Evolutionary conservation across 2,797 vertebrate species (phyloP).

Genomic region (Pygocentrus nattereri): DNA sequence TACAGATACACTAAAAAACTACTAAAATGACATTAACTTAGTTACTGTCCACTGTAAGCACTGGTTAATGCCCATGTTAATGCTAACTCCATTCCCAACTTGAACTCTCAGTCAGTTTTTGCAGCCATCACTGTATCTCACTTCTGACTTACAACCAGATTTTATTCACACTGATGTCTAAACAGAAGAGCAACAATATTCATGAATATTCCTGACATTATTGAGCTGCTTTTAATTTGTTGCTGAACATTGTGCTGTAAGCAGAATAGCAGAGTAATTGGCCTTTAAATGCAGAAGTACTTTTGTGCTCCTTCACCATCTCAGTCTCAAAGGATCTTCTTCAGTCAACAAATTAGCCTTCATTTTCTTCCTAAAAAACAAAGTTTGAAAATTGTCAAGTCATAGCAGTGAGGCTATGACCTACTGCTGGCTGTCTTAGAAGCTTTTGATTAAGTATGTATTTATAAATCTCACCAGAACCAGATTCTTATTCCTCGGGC

Average conservation of each 20-base stretch:
- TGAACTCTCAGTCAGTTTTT: no score
- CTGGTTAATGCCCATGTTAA: no score
- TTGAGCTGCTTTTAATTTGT: background rate
- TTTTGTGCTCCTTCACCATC: background rate
- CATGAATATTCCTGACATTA: background rate
- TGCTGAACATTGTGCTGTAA: background rate
- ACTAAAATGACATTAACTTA: no score
- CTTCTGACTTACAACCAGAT: background rate
- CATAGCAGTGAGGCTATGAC: background rate
- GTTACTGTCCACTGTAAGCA: no score
- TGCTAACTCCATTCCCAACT: no score
- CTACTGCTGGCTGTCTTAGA: background rate
- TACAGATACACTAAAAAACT: no score
- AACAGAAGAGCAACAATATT: conserved; percentile 1
- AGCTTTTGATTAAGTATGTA: background rate
- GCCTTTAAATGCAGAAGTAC: background rate
- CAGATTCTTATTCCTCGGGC: background rate
- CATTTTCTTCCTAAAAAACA: background rate
- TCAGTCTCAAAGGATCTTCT: background rate
- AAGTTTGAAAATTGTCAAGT: background rate
- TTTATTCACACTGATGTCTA: no score
- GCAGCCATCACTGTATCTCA: background rate
- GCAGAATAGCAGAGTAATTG: background rate
- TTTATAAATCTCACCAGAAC: background rate
- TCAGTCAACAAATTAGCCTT: background rate